These are phyloP conservation scores for Mionectes olivaceus DNA, from an alignment of 2,797 vertebrate species.

Conservation along the genomic window DNA sequence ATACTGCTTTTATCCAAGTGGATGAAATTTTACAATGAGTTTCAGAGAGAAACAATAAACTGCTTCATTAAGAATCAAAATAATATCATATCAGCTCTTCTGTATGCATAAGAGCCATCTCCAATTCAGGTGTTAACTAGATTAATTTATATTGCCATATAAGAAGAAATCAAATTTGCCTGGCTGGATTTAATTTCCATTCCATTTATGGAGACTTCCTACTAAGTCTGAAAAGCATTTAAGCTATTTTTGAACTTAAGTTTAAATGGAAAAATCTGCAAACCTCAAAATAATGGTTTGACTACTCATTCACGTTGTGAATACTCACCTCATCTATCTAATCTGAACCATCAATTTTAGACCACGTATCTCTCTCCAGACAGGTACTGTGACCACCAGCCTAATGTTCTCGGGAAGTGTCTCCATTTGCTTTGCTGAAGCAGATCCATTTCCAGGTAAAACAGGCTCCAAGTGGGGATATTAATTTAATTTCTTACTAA, in stretches of 20 bases:
- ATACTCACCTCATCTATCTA: neutral
- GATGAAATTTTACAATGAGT: neutral
- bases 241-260: neutral
- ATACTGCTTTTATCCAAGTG: neutral
- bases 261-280: neutral
- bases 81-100: neutral
- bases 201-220: neutral
- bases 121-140: neutral
- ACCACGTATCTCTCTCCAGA: neutral
- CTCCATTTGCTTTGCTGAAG: neutral
- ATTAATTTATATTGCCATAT: neutral
- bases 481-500: neutral
- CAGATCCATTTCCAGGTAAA: neutral
- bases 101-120: neutral
- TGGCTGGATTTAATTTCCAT: neutral
- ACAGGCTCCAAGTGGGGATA: neutral
- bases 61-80: neutral
- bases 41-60: slow-evolving; percentile 2
- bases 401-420: neutral
- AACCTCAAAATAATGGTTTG: neutral
- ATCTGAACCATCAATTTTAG: neutral
- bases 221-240: neutral
- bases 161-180: slow-evolving; percentile 7
- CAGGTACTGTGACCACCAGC: neutral
- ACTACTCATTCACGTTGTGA: neutral